Percentiles rank a stretch among this genome's conserved stretches.
Evolutionary conservation across 2,113 vertebrate genomes (phyloP).

Genomic region (Corythornis vintsioides): DNA sequence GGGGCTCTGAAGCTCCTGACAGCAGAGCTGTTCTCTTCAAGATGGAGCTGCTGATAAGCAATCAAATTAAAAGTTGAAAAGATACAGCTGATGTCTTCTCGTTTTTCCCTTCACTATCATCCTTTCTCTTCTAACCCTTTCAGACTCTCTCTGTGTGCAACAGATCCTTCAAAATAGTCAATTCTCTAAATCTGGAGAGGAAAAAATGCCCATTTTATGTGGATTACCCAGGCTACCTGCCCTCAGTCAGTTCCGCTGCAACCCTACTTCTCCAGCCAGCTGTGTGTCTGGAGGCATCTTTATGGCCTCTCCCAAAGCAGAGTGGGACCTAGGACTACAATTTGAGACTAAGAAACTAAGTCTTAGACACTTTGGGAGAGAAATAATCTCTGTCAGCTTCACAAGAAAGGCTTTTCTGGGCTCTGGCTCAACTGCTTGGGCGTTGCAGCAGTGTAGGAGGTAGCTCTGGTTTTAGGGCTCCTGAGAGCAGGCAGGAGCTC

Average conservation of each 20-base stretch:
- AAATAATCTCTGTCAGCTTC: background rate
- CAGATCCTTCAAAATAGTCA: background rate
- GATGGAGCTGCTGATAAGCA: background rate
- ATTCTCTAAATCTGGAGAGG: background rate
- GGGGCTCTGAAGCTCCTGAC: background rate
- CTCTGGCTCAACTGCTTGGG: background rate
- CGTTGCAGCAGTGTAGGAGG: background rate
- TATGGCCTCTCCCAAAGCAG: background rate
- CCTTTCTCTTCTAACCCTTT: background rate
- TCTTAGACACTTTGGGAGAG: background rate
- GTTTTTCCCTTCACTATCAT: background rate
- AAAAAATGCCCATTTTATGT: background rate
- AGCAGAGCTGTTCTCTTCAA: background rate
- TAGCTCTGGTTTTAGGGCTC: background rate
- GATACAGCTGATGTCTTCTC: background rate
- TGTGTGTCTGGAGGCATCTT: background rate
- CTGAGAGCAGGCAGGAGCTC: background rate
- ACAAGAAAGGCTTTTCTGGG: background rate
- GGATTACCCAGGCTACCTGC: background rate
- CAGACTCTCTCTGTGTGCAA: background rate
- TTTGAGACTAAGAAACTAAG: background rate
- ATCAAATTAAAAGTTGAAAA: background rate
- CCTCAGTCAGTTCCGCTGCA: background rate
- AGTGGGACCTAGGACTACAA: background rate
- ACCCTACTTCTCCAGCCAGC: background rate